Base-by-base conservation (phyloP, 2,797 vertebrate species). In the Megalops cyprinoides region DNA sequence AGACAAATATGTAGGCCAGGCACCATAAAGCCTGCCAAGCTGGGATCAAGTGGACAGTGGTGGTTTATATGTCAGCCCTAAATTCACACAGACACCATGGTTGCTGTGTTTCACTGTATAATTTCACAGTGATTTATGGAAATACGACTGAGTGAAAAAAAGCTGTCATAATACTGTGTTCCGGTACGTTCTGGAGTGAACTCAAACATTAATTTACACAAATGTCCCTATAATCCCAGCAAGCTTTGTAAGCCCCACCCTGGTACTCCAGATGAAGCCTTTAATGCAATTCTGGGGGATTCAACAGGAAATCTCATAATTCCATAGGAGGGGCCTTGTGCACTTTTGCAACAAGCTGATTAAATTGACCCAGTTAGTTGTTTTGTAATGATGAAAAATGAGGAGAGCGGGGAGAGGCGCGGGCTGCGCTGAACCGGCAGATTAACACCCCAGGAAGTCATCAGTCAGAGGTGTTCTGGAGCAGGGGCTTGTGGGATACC, bases 321-420 rank as follows among this genome's bases (percentile, higher is more conserved):
- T 71, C 39, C 74, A 74, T 31, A 51, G n/a, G 74, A 75, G 74
- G 74, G 14, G 44, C 74, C 20, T n/a, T 53, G 74, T 34, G 74
- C 25, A 75, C 74, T 49, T 75, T 31, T 71, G 49, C 74, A 75
- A 75, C 46, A 75, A 6, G 46, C 74, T 53, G 49, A 75, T 75
- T 75, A 75, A 53, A 53, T 75, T 71, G 48, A 75, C 74, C 74
- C 74, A 75, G 74, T 71, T 71, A 71, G 67, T 71, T 71, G 67
- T 42, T 44, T 71, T 71, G 60, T 71, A 71, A 71, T 39, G 67
- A 71, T 71, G 67, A 71, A 71, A 42, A 71, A 71, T 71, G 67
- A 44, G 67, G n/a, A 14, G 67, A 71, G 37, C 10, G 37, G 37
- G 39, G 67, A 71, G 37, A 71, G 67, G 67, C 37, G 9, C 67